These are phyloP conservation scores for Stramonita haemastoma DNA, from an alignment of 2,888 invertebrate genomes.

Conservation along the genomic window DNA sequence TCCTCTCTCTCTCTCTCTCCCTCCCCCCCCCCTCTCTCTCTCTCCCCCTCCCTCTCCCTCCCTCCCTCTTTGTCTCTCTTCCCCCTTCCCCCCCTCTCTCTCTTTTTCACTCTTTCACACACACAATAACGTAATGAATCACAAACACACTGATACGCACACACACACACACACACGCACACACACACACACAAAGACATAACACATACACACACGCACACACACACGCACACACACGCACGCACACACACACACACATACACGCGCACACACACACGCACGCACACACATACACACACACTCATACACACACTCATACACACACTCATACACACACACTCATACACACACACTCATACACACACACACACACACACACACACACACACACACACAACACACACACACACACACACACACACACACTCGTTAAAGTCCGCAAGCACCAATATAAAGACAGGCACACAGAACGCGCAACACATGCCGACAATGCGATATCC, in stretches of 20 bases:
- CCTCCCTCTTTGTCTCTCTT: no score
- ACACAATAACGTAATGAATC: no score
- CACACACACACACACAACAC: not conserved
- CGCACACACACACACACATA: constrained; percentile 17
- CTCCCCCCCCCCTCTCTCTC: no score
- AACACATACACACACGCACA: not conserved
- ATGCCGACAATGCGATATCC: no score
- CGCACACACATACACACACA: not conserved
- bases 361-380: constrained; percentile 15
- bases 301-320: not conserved
- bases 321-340: not conserved
- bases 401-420: not conserved
- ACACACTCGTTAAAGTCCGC: not conserved
- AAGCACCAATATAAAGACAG: not conserved
- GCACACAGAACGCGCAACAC: not conserved
- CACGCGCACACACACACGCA: constrained; percentile 10
- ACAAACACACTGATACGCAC: not conserved
- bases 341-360: not conserved
- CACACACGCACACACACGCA: not conserved
- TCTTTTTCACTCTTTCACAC: no score
- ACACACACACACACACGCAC: not conserved
- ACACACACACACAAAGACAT: not conserved
- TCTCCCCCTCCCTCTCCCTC: no score
- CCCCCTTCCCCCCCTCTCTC: no score
- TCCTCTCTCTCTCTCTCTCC: no score